A percentile compares a stretch with the other conserved stretches of the same genome.
Evolutionary conservation across 2,113 vertebrate species (phyloP).

Genomic region (Macquaria ambigua): DNA sequence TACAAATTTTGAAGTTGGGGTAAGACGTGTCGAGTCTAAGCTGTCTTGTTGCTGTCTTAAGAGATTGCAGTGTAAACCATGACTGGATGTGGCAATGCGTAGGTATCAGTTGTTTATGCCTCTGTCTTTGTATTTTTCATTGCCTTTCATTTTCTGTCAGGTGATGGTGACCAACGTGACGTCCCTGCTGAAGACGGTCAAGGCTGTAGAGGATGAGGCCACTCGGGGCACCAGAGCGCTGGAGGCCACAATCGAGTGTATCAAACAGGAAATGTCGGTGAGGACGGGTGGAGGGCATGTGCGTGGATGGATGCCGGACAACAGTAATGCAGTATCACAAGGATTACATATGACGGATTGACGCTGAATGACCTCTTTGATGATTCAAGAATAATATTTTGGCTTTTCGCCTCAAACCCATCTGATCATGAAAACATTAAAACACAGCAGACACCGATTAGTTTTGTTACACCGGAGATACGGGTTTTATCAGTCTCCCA

Average conservation of each 20-base stretch:
- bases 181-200: slow-evolving; percentile 97
- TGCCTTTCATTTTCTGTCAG: slow-evolving; percentile 71
- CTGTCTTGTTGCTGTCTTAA: too few species aligned
- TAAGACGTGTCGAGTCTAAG: neutral
- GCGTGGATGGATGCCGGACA: neutral
- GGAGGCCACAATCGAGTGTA: slow-evolving; percentile 97
- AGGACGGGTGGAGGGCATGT: neutral
- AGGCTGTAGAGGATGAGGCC: slow-evolving; percentile 98
- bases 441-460: neutral
- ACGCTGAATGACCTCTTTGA: neutral
- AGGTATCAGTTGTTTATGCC: neutral
- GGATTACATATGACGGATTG: neutral
- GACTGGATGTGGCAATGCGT: neutral
- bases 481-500: neutral
- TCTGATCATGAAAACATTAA: neutral
- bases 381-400: neutral
- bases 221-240: slow-evolving; percentile 96
- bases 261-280: slow-evolving; percentile 97
- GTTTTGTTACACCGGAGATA: neutral
- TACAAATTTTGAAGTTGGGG: too few species aligned
- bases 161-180: slow-evolving; percentile 99
- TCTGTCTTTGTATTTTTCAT: too few species aligned
- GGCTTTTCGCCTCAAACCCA: neutral
- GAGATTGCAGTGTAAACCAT: neutral
- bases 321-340: neutral